phyloP scores from a whole-genome alignment of 2,888 invertebrate genomes.

The Steinernema carpocapsae region DNA sequence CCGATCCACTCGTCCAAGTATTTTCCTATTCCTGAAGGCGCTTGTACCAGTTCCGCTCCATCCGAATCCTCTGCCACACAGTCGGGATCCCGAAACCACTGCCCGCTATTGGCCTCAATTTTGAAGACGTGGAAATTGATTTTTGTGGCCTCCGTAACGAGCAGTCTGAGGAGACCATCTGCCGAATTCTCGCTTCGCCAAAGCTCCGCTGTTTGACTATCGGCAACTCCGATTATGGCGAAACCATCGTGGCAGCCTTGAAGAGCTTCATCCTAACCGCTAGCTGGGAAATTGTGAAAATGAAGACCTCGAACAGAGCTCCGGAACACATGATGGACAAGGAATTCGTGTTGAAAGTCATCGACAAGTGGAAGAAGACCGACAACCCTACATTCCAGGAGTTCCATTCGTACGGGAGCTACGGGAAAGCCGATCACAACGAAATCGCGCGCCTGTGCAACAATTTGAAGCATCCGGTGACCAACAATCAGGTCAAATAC shows the following conservation, averaged over 20 bases:
- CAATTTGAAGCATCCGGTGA: not conserved
- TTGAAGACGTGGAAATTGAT: not conserved
- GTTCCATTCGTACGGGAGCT: not conserved
- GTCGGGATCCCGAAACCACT: not conserved
- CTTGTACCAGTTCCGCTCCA: not conserved
- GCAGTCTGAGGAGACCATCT: not conserved
- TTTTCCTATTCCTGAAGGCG: not conserved
- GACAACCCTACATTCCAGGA: not conserved
- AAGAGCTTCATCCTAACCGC: not conserved
- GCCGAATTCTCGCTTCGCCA: not conserved
- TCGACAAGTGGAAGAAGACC: not conserved
- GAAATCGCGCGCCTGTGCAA: not conserved
- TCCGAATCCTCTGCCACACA: not conserved
- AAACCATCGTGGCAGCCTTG: not conserved
- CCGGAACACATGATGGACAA: slow-evolving; percentile 15
- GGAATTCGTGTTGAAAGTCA: not conserved
- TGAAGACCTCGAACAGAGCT: slow-evolving; percentile 17
- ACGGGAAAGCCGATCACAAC: not conserved
- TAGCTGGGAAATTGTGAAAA: not conserved
- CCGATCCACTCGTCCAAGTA: not conserved
- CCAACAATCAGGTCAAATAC: not conserved
- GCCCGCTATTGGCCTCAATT: not conserved
- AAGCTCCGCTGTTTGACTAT: not conserved
- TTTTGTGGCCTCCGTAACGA: not conserved
- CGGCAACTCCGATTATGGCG: not conserved